Base-by-base conservation (phyloP, 2,888 invertebrate genomes). In the Helicoverpa assulta region DNA sequence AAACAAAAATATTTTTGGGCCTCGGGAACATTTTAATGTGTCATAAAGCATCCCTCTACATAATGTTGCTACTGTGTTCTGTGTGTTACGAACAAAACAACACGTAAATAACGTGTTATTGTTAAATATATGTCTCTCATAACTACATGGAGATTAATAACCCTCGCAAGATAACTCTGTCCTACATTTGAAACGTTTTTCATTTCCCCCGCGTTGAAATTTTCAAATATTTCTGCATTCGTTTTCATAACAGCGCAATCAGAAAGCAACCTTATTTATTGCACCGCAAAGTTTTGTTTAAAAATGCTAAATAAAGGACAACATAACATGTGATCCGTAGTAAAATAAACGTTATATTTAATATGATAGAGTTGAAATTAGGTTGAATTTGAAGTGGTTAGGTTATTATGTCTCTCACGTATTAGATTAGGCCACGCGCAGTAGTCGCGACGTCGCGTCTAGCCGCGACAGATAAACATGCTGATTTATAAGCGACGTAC, bases 341-440 rank as follows among this genome's bases (percentile, higher is more conserved):
- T 60, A 66, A 76, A 63, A 60, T 43, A 59, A 58, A 60, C 79
- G 61, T 19, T 78, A 63, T 57, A 51, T 57, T 37, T n/a, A 26
- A 40, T 5, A 6, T 0, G 0, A 40, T 55, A 79, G 63, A 67
- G 82, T 76, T 72, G 61, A 72, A 21, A 74, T 70, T 84, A 8
- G n/a, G 62, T 47, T 63, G 56, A 19, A 10, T 52, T 37, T 50
- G 7, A 50, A 54, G 3, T 50, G 55, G 56, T 51, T 55, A 71
- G 67, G 72, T 79, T 78, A 78, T 73, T 70, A 84, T 84, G 82
- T 73, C 53, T 51, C 68, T 80, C 82, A 83, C 82, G 82, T 83
- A 82, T 84, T 83, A 83, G 80, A 83, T 83, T 80, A 84, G 72
- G 85, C 78, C 80, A 82, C 83, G 85, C 74, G 70, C 82, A 72